phyloP scores from a whole-genome alignment of 1,140 invertebrate species.

The Apocrypta bakeri region DNA sequence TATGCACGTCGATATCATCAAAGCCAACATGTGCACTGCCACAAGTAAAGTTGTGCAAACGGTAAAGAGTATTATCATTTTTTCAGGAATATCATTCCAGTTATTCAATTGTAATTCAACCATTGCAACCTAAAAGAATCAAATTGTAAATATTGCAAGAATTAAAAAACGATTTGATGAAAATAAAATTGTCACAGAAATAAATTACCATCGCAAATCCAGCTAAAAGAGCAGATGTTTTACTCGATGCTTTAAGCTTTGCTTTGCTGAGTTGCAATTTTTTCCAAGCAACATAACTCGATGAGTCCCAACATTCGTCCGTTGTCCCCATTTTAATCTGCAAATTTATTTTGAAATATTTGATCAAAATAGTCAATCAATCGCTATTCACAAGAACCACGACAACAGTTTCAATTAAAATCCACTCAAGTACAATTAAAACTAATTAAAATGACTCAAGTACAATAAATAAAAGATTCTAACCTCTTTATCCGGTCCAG shows the following conservation, averaged over 20 bases:
- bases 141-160: not conserved
- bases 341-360: not conserved
- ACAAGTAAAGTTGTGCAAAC: slow-evolving; percentile 96
- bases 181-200: not conserved
- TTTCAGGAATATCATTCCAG: slow-evolving; percentile 82
- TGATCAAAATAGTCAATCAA: not conserved
- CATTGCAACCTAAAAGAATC: slow-evolving; percentile 88
- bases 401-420: not conserved
- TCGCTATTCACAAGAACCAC: not conserved
- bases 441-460: too few species aligned
- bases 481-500: not conserved
- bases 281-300: slow-evolving; percentile 90
- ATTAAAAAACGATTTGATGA: slow-evolving; percentile 5
- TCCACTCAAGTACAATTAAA: not conserved
- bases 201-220: slow-evolving; percentile 94
- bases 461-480: not conserved
- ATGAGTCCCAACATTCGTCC: slow-evolving; percentile 84
- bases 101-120: slow-evolving; percentile 92
- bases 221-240: slow-evolving; percentile 95
- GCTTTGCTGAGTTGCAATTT: slow-evolving; percentile 94
- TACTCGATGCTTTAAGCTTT: slow-evolving; percentile 96
- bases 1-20: slow-evolving; percentile 99
- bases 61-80: slow-evolving; percentile 93
- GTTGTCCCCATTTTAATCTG: slow-evolving; percentile 79
- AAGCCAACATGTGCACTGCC: slow-evolving; percentile 96